These are phyloP conservation scores for Acinonyx jubatus DNA, from an alignment of 2,113 vertebrate species.

Conservation along the genomic window DNA sequence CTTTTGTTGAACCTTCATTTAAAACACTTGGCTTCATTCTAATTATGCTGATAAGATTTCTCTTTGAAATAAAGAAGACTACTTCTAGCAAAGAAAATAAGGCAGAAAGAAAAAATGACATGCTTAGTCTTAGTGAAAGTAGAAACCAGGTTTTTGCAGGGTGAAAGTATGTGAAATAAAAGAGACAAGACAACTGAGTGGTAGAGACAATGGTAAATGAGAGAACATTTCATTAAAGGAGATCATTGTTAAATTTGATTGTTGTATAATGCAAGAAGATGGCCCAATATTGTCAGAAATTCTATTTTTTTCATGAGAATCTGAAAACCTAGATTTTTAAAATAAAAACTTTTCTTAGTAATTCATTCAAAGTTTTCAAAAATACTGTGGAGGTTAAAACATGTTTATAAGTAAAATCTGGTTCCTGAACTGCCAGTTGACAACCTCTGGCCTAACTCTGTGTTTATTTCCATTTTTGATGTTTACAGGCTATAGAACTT, in stretches of 20 bases:
- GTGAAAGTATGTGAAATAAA: background rate
- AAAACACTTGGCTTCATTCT: background rate
- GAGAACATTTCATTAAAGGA: background rate
- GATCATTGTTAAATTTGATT: background rate
- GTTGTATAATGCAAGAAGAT: background rate
- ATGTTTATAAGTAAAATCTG: background rate
- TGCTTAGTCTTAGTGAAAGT: background rate
- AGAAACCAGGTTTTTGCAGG: background rate
- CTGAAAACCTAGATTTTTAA: background rate
- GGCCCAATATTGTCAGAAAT: background rate
- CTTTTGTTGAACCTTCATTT: background rate
- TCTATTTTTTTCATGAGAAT: conserved; percentile 28
- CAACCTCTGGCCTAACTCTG: background rate
- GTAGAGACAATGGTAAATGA: background rate
- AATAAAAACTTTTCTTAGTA: conserved; percentile 12
- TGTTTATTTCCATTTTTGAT: conserved; percentile 40
- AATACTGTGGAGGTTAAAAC: background rate
- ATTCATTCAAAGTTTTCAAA: background rate
- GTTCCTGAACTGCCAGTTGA: background rate
- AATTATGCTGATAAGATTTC: background rate
- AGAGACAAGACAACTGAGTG: background rate
- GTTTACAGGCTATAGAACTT: background rate
- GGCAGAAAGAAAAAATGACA: background rate
- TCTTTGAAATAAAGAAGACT: conserved; percentile 46
- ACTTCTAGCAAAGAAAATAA: conserved; percentile 15